Conservation (phyloP, 64 coral and sea anemone genomes). For the Actinia tenebrosa region DNA sequence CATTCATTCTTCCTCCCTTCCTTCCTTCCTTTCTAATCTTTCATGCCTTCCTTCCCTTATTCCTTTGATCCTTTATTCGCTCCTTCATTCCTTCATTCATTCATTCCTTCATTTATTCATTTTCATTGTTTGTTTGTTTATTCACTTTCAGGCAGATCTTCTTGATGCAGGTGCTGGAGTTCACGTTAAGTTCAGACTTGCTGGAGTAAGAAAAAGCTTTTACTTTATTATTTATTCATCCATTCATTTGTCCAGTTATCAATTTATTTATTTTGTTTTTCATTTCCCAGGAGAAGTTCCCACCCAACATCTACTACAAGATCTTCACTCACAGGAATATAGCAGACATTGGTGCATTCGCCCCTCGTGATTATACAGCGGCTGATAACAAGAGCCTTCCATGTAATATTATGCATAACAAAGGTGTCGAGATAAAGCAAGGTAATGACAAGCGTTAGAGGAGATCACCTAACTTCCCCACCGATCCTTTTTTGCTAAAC, state of each 20-base stretch:
- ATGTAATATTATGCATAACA: constrained; percentile 61
- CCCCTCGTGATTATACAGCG: constrained; percentile 83
- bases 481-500: too few relatives aligned
- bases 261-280: background rate
- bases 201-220: constrained; percentile 47
- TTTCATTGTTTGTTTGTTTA: background rate
- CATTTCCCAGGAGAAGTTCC: constrained; percentile 72
- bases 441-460: background rate
- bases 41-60: background rate
- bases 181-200: constrained; percentile 68
- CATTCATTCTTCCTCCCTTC: background rate
- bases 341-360: constrained; percentile 85
- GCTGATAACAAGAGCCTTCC: constrained; percentile 56
- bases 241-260: background rate
- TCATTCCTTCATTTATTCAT: background rate
- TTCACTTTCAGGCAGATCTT: constrained; percentile 39
- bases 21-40: background rate
- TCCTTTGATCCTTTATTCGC: background rate
- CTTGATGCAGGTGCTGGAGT: constrained; percentile 66
- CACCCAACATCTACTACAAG: constrained; percentile 99
- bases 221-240: background rate
- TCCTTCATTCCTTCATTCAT: background rate
- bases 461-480: too few relatives aligned
- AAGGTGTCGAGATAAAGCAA: background rate
- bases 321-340: constrained; percentile 92